Conservation (phyloP, 2,113 vertebrate genomes). For the Odocoileus virginianus region DNA sequence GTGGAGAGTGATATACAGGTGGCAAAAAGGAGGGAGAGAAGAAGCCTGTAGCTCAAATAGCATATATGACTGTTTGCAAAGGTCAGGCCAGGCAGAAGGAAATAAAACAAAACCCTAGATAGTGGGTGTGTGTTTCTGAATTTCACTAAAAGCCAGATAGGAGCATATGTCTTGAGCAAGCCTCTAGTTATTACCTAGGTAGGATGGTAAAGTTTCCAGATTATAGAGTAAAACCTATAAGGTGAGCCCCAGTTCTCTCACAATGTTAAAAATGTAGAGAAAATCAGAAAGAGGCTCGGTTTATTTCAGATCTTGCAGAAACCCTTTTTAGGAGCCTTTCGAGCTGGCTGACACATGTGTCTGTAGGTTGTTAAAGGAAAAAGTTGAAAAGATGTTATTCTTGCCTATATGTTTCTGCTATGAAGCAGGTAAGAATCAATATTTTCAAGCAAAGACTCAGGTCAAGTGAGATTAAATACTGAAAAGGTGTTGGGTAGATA, state of each 20-base stretch:
- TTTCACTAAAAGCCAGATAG: not conserved
- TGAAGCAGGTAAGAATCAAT: not conserved
- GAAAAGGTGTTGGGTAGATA: not conserved
- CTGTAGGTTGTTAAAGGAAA: not conserved
- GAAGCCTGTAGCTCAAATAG: not conserved
- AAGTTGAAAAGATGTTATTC: not conserved
- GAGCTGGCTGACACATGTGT: not conserved
- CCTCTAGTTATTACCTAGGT: not conserved
- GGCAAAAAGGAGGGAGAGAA: not conserved
- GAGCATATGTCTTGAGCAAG: not conserved
- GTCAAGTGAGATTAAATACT: not conserved
- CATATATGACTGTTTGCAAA: not conserved
- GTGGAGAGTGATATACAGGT: not conserved
- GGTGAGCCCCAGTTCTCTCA: not conserved
- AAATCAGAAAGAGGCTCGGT: not conserved
- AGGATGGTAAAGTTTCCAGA: not conserved
- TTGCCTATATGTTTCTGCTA: not conserved
- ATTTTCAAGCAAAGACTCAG: not conserved
- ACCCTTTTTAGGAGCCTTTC: not conserved
- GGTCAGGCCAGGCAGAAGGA: not conserved
- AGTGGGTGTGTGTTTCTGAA: not conserved
- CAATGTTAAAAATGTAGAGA: not conserved
- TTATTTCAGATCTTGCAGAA: not conserved
- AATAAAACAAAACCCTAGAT: not conserved
- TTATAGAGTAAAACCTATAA: not conserved